These are phyloP conservation scores for Sebastes goodei DNA, from an alignment of 2,797 vertebrate genomes.

Conservation along the genomic window DNA sequence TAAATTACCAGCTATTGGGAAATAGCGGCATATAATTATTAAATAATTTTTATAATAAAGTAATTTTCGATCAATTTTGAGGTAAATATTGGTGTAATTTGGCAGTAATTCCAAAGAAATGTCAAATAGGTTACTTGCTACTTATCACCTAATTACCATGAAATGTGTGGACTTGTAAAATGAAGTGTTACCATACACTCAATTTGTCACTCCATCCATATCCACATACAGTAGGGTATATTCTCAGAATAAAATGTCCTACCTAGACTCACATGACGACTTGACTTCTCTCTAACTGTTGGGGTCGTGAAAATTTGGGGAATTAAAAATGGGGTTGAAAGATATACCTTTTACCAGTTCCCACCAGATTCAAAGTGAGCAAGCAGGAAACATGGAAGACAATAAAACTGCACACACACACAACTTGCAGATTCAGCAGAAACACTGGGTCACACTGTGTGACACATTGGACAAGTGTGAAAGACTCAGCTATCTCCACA, in stretches of 20 bases:
- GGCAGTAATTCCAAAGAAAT: no score
- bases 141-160: no score
- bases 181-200: not conserved
- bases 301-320: not conserved
- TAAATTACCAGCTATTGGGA: no score
- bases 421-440: slow-evolving; percentile 48
- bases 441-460: slow-evolving; percentile 40
- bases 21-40: no score
- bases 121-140: no score
- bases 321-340: not conserved
- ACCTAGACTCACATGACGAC: not conserved
- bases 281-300: not conserved
- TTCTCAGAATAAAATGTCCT: not conserved
- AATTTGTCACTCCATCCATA: not conserved
- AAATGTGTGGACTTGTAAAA: fast-evolving
- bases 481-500: slow-evolving; percentile 43
- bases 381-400: slow-evolving; percentile 6
- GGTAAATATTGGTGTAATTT: no score
- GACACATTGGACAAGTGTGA: slow-evolving; percentile 60
- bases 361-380: not conserved
- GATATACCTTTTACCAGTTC: not conserved
- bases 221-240: not conserved
- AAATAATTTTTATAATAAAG: no score
- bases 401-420: slow-evolving; percentile 2
- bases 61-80: no score